Evolutionary conservation across 2,113 vertebrate species (phyloP), one percentile per base, ranked within the genome.

Genomic region (Delphinus delphis): DNA sequence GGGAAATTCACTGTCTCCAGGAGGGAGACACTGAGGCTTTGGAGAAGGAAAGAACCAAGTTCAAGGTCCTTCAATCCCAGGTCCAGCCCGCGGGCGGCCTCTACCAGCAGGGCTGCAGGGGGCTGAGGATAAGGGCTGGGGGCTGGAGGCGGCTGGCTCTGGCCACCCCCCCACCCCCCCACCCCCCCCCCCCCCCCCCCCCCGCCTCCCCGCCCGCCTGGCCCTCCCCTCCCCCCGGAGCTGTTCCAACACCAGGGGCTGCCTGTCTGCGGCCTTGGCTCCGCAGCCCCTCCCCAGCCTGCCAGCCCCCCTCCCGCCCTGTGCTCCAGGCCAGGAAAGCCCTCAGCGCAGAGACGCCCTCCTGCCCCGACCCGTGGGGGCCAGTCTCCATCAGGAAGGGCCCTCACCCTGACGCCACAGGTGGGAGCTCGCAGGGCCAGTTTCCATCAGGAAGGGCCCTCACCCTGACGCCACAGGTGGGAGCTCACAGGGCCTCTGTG

Each of bases 401-500:
- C n/a, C 44, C 1, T 3, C 2, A 3, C 5, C 91, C 47, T 1
- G 1, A 10, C 25, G n/a, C 26, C 53, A 3, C 2, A 1, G 2
- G 12, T 25, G 12, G 41, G 68, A 5, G 14, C n/a, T 36, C 9
- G 23, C 44, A 5, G 36, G 23, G 21, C 36, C 25, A 3, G 15
- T 31, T 14, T 62, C n/a, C 4, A 5, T 33, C 31, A 0, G 14
- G 2, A 26, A 13, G 36, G 33, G 26, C 26, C 44, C 1, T 3
- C 2, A 3, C 5, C 91, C 47, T 1, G 1, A 10, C 36, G n/a
- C 26, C 53, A 3, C 2, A 1, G 2, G 12, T 25, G 12, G 41
- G 68, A 5, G 14, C n/a, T 36, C 9, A 23, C 44, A 5, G 14
- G 80, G 28, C 44, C 2, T 38, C 26, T 4, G 53, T 21, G 36